Conservation (phyloP, 2,113 vertebrate species). For the Papio anubis region DNA sequence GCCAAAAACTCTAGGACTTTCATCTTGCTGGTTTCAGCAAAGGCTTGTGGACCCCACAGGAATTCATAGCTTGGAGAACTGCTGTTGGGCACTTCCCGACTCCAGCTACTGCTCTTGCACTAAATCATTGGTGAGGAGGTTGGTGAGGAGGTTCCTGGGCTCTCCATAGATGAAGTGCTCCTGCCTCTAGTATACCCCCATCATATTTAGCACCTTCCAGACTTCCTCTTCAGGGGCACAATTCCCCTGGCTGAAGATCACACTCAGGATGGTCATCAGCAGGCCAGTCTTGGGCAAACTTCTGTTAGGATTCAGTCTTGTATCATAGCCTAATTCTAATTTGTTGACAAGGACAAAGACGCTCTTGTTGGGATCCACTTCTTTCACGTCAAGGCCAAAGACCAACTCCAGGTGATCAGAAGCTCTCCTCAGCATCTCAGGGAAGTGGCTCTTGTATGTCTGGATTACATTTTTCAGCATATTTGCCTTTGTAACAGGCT, state of each 20-base stretch:
- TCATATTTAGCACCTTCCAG: slow-evolving; percentile 39
- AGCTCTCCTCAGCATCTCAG: slow-evolving; percentile 26
- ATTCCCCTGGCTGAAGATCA: neutral
- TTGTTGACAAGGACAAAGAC: slow-evolving; percentile 60
- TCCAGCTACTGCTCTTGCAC: slow-evolving; percentile 15
- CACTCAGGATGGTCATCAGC: slow-evolving; percentile 23
- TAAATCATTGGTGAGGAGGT: slow-evolving; percentile 8
- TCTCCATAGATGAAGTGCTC: slow-evolving; percentile 13
- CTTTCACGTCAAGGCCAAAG: slow-evolving; percentile 47
- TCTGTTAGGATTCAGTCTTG: neutral
- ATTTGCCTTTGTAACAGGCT: slow-evolving; percentile 12
- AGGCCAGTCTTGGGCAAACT: slow-evolving; percentile 27
- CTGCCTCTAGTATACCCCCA: neutral
- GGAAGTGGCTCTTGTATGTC: neutral
- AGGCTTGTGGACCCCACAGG: neutral
- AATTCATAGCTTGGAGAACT: neutral
- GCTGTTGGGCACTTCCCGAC: neutral
- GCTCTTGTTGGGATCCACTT: slow-evolving; percentile 40
- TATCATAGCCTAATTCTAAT: neutral
- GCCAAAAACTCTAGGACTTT: slow-evolving; percentile 6
- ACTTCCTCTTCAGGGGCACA: slow-evolving; percentile 27
- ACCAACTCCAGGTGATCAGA: slow-evolving; percentile 24
- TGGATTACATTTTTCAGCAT: slow-evolving; percentile 48
- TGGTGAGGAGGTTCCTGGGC: neutral
- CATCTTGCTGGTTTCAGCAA: slow-evolving; percentile 32